Base-by-base conservation (phyloP, 2,113 vertebrate species). In the Speoplatyrhinus poulsoni region DNA sequence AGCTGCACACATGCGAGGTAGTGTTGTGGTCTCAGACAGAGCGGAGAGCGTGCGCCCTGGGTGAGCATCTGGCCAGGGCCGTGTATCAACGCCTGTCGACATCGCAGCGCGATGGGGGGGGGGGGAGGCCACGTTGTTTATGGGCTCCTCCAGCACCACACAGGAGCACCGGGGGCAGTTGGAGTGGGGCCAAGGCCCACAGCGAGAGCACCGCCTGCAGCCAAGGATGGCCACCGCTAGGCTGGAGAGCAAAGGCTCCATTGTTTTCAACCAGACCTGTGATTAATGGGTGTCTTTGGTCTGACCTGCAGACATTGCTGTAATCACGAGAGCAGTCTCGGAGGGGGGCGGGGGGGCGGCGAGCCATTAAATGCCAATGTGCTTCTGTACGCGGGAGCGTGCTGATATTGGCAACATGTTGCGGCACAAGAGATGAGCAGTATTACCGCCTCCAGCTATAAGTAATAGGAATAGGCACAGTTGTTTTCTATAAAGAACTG, bases 201-300 rank as follows among this genome's bases (percentile, higher is more conserved):
- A 82, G 72, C 56, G 52, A 74, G 82, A 84, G 71, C 79, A 53
- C 53, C 72, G 80, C 82, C 83, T 3, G 19, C 62, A 80, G 84
- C 75, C 78, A 85, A 81, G 76, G 79, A 85, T 77, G 83, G 82
- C 76, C 84, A 82, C 62, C 46, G 17, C 70, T 72, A 68, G 60
- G 58, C 76, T 74, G 67, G 64, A 69, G 76, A 84, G 79, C 69
- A 69, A 26, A 64, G 47, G 59, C 77, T 72, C 59, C 70, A 72
- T 76, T 83, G 80, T 81, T 85, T 62, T 60, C 65, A 78, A 81
- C 56, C 75, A 57, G 69, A 69, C 48, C 60, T 26, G 16, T 87
- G 80, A 89, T 87, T 79, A 89, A 87, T 87, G 73, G 50, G 69
- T 77, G 77, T 82, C 69, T 84, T 62, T 75, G 70, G 41, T 73